These are phyloP conservation scores for Rattus norvegicus DNA, from an alignment of 2,113 vertebrate genomes.

Conservation along the genomic window DNA sequence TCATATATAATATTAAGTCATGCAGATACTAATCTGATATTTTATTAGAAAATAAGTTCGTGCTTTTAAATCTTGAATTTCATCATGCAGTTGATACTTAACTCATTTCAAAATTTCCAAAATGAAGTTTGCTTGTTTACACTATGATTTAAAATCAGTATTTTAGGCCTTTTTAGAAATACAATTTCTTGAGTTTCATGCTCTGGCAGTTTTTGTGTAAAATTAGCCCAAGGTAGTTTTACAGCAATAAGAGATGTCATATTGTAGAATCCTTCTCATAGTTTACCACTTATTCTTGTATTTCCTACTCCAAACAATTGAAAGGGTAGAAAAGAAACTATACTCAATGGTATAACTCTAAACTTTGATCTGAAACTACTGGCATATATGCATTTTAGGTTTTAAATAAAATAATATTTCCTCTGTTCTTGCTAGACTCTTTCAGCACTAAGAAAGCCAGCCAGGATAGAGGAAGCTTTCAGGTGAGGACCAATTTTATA, in stretches of 20 bases:
- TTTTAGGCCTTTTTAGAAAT: conserved; percentile 70
- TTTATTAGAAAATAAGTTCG: conserved; percentile 18
- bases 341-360: conserved; percentile 49
- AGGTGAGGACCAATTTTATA: neutral
- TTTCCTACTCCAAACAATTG: conserved; percentile 64
- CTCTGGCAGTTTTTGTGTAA: conserved; percentile 63
- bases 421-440: conserved; percentile 8
- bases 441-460: neutral
- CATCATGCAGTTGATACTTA: conserved; percentile 16
- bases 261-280: conserved; percentile 56
- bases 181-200: conserved; percentile 57
- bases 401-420: conserved; percentile 73
- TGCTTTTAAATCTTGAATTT: conserved; percentile 13
- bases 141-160: conserved; percentile 50
- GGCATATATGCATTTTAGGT: conserved; percentile 50
- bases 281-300: conserved; percentile 60
- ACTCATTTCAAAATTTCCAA: conserved; percentile 57
- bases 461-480: neutral
- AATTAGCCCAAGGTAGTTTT: conserved; percentile 72
- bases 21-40: neutral
- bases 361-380: conserved; percentile 61
- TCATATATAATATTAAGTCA: neutral
- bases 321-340: conserved; percentile 53
- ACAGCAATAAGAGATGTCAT: conserved; percentile 55
- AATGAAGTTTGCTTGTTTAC: conserved; percentile 46